These are phyloP conservation scores for Paramormyrops kingsleyae DNA, from an alignment of 2,113 vertebrate genomes.

Conservation along the genomic window DNA sequence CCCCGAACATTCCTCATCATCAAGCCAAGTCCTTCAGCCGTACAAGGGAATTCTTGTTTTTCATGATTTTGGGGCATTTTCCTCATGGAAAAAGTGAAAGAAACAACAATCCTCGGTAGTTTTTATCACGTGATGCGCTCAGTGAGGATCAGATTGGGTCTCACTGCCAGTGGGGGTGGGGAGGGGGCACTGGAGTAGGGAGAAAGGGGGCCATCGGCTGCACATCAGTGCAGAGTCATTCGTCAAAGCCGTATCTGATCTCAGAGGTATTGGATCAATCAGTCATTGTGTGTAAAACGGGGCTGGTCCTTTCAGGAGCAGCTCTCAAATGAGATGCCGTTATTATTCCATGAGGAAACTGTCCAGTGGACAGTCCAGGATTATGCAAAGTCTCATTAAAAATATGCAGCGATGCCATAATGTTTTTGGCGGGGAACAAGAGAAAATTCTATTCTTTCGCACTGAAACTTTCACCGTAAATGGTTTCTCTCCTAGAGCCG, in stretches of 20 bases:
- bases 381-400: slow-evolving; percentile 45
- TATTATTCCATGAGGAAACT: slow-evolving; percentile 38
- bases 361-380: slow-evolving; percentile 37
- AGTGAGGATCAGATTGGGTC: slow-evolving; percentile 77
- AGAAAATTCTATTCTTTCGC: slow-evolving; percentile 39
- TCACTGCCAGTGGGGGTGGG: slow-evolving; percentile 53
- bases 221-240: slow-evolving; percentile 67
- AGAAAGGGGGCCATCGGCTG: slow-evolving; percentile 58
- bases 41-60: slow-evolving; percentile 41
- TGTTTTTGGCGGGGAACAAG: slow-evolving; percentile 30
- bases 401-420: slow-evolving; percentile 29
- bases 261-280: slow-evolving; percentile 86
- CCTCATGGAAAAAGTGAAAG: slow-evolving; percentile 45
- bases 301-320: slow-evolving; percentile 66
- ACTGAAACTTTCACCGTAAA: slow-evolving; percentile 50
- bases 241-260: slow-evolving; percentile 98
- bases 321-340: slow-evolving; percentile 64
- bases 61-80: slow-evolving; percentile 61
- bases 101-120: slow-evolving; percentile 69
- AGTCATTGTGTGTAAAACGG: slow-evolving; percentile 78
- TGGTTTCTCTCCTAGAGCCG: slow-evolving; percentile 57
- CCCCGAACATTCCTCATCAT: neutral
- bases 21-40: neutral
- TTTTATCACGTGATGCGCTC: slow-evolving; percentile 63
- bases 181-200: slow-evolving; percentile 64